These are phyloP conservation scores for Lepus oiostolus DNA, from an alignment of 2,797 vertebrate species.

Conservation along the genomic window DNA sequence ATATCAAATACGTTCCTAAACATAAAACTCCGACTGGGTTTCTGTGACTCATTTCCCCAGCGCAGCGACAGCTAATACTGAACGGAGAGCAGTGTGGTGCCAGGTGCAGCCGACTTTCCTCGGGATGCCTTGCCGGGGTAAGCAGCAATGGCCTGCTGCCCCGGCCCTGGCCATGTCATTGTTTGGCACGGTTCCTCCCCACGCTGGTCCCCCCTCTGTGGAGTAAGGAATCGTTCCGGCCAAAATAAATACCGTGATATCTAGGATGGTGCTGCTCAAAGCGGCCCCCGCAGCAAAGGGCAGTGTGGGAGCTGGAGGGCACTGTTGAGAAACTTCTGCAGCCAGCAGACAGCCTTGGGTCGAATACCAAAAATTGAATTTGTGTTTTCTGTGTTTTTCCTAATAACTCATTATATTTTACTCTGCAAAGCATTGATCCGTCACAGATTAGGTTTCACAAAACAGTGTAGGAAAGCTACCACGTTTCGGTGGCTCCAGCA, in stretches of 20 bases:
- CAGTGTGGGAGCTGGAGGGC: not conserved
- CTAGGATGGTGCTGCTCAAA: not conserved
- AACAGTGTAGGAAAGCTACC: not conserved
- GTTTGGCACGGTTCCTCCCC: not conserved
- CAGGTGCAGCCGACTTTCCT: not conserved
- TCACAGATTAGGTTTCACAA: not conserved
- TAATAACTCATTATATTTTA: slow-evolving; percentile 45
- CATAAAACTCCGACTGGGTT: not conserved
- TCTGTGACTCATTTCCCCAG: not conserved
- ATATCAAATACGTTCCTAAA: not conserved
- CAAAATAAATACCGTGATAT: not conserved
- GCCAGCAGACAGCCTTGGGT: not conserved
- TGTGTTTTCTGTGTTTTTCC: not conserved
- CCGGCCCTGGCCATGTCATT: not conserved
- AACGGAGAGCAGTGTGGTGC: not conserved
- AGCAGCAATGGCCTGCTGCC: not conserved
- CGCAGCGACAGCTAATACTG: not conserved
- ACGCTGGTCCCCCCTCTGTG: not conserved
- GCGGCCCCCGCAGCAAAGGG: not conserved
- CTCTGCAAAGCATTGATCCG: not conserved
- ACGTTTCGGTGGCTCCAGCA: not conserved
- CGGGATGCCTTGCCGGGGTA: not conserved
- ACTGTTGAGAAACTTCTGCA: not conserved
- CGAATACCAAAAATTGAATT: not conserved
- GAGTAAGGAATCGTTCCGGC: not conserved